Evolutionary conservation across 37 sponge, comb jelly and placozoan species (phyloP).

Genomic region (Beroe forskalii): DNA sequence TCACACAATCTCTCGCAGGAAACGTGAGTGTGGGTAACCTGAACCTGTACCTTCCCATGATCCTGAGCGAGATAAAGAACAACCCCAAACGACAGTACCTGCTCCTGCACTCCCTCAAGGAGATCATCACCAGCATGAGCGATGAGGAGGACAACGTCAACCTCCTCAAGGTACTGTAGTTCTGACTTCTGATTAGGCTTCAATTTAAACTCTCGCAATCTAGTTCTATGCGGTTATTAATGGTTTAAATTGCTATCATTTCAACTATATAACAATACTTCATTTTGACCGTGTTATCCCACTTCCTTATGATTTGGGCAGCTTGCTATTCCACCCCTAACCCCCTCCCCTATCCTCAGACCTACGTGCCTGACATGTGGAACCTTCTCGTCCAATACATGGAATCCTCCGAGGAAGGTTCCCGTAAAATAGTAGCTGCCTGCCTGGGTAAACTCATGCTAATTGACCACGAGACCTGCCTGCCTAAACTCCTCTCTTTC

Average conservation of each 20-base stretch:
- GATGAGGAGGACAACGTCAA: conserved; percentile 23
- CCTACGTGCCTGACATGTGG: conserved; percentile 68
- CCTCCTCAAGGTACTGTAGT: conserved; percentile 46
- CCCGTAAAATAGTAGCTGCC: conserved; percentile 95
- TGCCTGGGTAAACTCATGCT: conserved; percentile 97
- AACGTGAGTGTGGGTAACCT: conserved; percentile 92
- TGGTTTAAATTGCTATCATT: no score
- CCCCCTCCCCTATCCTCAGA: no score
- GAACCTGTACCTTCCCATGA: conserved; percentile 82
- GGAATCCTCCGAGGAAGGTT: conserved; percentile 90
- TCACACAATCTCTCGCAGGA: conserved; percentile 69
- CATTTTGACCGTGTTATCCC: no score
- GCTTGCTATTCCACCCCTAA: no score
- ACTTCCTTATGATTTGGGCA: no score
- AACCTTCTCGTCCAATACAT: conserved; percentile 85
- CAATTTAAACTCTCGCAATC: no score
- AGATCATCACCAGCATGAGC: conserved; percentile 72
- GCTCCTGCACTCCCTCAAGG: conserved; percentile 93
- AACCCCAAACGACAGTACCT: conserved; percentile 87
- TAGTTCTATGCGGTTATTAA: no score
- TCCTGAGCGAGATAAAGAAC: conserved; percentile 84
- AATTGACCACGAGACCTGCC: conserved; percentile 79
- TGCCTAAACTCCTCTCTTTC: conserved; percentile 79
- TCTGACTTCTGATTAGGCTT: no score
- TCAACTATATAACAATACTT: no score